These are phyloP conservation scores for Epizoanthus ramosus DNA, from an alignment of 92 coral and sea anemone genomes.

Conservation along the genomic window DNA sequence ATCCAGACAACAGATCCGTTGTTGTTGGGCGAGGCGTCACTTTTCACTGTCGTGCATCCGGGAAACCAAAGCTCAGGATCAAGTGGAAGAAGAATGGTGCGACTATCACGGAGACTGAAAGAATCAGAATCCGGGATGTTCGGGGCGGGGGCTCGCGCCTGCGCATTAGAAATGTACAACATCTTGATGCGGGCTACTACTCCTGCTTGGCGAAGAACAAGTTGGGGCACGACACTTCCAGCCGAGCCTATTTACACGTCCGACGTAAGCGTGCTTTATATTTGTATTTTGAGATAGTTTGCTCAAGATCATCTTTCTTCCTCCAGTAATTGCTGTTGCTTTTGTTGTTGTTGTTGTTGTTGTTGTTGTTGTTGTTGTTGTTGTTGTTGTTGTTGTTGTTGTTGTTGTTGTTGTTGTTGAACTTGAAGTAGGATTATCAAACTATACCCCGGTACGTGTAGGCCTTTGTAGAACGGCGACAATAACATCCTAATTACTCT, in stretches of 20 bases:
- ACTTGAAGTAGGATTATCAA: too few species aligned
- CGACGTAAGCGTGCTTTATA: slow-evolving; percentile 50
- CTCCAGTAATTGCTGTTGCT: too few species aligned
- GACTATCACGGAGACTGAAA: slow-evolving; percentile 45
- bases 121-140: slow-evolving; percentile 45
- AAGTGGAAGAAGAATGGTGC: slow-evolving; percentile 85
- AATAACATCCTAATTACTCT: too few species aligned
- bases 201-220: slow-evolving; percentile 79
- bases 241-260: slow-evolving; percentile 63
- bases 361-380: too few species aligned
- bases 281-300: too few species aligned
- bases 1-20: slow-evolving; percentile 61
- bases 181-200: slow-evolving; percentile 72
- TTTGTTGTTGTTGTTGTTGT: too few species aligned
- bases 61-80: slow-evolving; percentile 79
- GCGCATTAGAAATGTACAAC: slow-evolving; percentile 65
- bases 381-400: too few species aligned
- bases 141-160: slow-evolving; percentile 65
- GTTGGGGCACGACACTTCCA: slow-evolving; percentile 56
- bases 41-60: slow-evolving; percentile 70
- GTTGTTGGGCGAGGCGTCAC: slow-evolving; percentile 68
- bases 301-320: too few species aligned
- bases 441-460: too few species aligned
- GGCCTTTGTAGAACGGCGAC: too few species aligned
- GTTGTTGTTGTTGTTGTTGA: too few species aligned